Percentiles rank a stretch among this genome's conserved stretches.
These are phyloP conservation scores for Bombyx mori DNA, from an alignment of 1,140 invertebrate genomes.

Conservation along the genomic window ASM3026992v2 NC_085122.1:13971501-13972000, in stretches of 20 bases:
- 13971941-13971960: no score
- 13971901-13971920: no score
- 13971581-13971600: slow-evolving; percentile 69
- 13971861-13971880: no score
- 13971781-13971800: no score
- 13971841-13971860: no score
- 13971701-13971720: slow-evolving; percentile 37
- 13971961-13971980: no score
- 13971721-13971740: slow-evolving; percentile 26
- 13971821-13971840: no score
- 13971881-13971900: no score
- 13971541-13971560: slow-evolving; percentile 68
- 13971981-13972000: no score
- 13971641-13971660: slow-evolving; percentile 63
- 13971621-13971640: slow-evolving; percentile 54
- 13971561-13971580: slow-evolving; percentile 51
- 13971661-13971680: slow-evolving; percentile 65
- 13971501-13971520: slow-evolving; percentile 41
- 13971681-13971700: slow-evolving; percentile 12
- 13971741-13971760: slow-evolving; percentile 18
- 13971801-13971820: no score
- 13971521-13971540: slow-evolving; percentile 41
- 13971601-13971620: slow-evolving; percentile 70
- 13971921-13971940: no score
- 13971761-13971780: no score